phyloP scores from a whole-genome alignment of 2,797 vertebrate species.

The Psittacula derbiana region DNA sequence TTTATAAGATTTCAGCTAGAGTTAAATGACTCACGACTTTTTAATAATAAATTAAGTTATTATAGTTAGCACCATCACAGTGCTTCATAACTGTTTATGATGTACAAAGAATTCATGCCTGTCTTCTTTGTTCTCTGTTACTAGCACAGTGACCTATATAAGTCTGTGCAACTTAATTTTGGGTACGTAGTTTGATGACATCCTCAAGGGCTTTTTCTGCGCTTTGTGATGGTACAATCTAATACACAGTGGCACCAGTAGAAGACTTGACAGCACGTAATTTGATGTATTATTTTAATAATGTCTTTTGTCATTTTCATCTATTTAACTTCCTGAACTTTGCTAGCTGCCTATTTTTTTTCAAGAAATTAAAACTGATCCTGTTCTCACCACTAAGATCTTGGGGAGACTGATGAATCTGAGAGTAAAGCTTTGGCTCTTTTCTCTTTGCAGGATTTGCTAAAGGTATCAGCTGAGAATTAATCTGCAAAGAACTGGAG shows the following conservation, averaged over 20 bases:
- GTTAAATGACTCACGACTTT: not conserved
- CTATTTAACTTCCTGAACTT: not conserved
- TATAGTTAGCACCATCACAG: not conserved
- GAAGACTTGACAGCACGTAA: not conserved
- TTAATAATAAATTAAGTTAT: not conserved
- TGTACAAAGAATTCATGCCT: not conserved
- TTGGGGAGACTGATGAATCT: not conserved
- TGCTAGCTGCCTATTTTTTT: not conserved
- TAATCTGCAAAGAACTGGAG: conserved; percentile 43
- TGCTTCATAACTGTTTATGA: not conserved
- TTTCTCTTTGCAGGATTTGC: not conserved
- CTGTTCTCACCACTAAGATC: not conserved
- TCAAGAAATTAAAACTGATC: not conserved
- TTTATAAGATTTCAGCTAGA: not conserved
- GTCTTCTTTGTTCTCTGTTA: not conserved
- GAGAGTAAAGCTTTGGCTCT: not conserved
- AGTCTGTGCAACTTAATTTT: not conserved
- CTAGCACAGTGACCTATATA: not conserved
- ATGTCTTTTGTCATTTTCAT: not conserved
- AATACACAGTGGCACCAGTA: not conserved
- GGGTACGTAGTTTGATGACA: not conserved
- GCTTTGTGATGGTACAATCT: not conserved
- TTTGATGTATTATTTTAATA: not conserved
- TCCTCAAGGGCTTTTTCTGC: not conserved
- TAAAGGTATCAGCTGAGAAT: conserved; percentile 20